Evolutionary conservation across 2,113 vertebrate genomes (phyloP), one percentile per base, ranked within the genome.

Genomic region (Alaudala cheleensis): DNA sequence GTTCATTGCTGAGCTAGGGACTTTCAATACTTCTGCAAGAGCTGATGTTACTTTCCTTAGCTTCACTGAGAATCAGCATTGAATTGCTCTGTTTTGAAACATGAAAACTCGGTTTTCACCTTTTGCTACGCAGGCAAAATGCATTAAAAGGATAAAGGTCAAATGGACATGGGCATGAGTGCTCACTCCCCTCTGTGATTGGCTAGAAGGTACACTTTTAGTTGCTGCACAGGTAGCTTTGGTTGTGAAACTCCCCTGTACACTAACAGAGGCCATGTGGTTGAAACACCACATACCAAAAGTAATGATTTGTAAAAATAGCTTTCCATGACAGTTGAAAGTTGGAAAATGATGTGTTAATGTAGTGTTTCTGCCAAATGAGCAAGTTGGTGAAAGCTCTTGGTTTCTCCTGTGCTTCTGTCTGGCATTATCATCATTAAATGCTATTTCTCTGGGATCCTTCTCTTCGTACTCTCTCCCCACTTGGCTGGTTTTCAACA

Each of bases 181-280:
- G 94, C 96, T 96, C 95, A 92, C 93, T 94, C 80, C 82, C 94
- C 88, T 86, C 90, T 86, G 95, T 93, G 96, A 97, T 97, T 96
- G 96, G 88, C 84, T 86, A 97, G 96, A 97, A 96, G 92, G 80
- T 93, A 50, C 54, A 54, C 77, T 97, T 95, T 94, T 80, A 69
- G 86, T 78, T n/a, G 61, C 86, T 83, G 92, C 61, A 62, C 76
- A 84, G 88, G 92, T 92, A 90, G 95, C 93, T 92, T 92, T 86
- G 47, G 22, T 71, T 92, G 92, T 92, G 94, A 95, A 95, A 93
- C 90, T 94, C 90, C 69, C 62, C 53, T 86, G 60, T 21, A 83
- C 82, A 2, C 72, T 96, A 96, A 96, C 93, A 93, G 88, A 83
- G 96, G 88, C 61, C 93, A 95, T 82, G 77, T 92, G 93, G 88